Evolutionary conservation across 2,888 invertebrate species (phyloP), one percentile per base, ranked within the genome.

Genomic region (Ptychoptera albimana): DNA sequence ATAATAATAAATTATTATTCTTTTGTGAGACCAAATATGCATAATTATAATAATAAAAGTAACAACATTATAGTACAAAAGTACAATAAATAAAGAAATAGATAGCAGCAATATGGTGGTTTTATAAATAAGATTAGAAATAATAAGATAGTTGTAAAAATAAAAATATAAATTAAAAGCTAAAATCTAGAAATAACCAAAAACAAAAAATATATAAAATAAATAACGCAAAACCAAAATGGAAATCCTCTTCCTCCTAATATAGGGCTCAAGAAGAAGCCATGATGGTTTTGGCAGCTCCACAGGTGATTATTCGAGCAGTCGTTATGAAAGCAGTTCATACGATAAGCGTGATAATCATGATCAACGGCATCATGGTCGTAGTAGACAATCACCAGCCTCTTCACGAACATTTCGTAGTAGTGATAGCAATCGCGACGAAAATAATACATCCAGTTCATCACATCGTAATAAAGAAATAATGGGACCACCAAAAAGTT

Each of bases 401-500:
- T 57, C 57, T 37, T 52, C 58, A 31, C 54, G 54, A 35, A 52
- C 56, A 36, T 54, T 52, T 48, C 60, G 49, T 34, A 38, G 32
- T 8, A 40, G 44, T 44, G 46, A 46, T 14, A 23, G 23, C 23
- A 23, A 23, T 23, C 23, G 23, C 23, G 23, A 23, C 23, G 23
- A 23, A 5, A 23, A 23, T 23, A 40, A 44, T 9, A 46, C 44
- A 14, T 40, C 38, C 12, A 42, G 44, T 2, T 49, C 50, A 9
- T 46, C 48, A 37, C 48, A 48, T 34, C 46, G 45, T 37, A 42
- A 31, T 32, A 41, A 37, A 41, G 48, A 35, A 34, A 41, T 38
- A n/a, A 63, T 64, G 63, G 65, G 65, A 35, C 64, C 63, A 45
- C 64, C 64, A 49, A 64, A 61, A 50, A 57, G 59, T 41, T 54